Conservation (phyloP, 2,888 invertebrate genomes). For the Orthosia gracilis region DNA sequence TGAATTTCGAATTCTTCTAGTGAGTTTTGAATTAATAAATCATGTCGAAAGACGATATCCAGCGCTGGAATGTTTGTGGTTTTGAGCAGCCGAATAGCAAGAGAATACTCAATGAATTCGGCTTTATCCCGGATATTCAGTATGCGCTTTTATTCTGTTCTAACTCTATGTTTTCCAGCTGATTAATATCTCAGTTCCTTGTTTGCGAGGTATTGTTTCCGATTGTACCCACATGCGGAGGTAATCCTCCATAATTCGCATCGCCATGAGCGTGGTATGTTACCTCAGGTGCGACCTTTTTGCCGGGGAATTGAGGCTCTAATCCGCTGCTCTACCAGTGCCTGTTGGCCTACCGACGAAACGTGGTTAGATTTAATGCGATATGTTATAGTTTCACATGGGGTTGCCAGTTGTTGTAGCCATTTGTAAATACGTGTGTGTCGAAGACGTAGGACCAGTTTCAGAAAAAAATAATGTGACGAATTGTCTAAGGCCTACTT, state of each 20-base stretch:
- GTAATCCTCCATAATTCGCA: conserved; percentile 39
- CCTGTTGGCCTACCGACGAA: conserved; percentile 33
- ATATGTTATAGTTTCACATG: conserved; percentile 31
- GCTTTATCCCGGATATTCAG: conserved; percentile 55
- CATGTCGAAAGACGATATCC: conserved; percentile 58
- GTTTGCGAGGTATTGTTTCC: conserved; percentile 38
- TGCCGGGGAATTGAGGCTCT: conserved; percentile 31
- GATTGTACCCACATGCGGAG: conserved; percentile 9
- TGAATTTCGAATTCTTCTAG: conserved; percentile 53
- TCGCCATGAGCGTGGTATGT: conserved; percentile 31
- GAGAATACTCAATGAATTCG: conserved; percentile 65
- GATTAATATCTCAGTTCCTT: conserved; percentile 56
- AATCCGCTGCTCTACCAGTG: conserved; percentile 41
- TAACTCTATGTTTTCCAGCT: conserved; percentile 37
- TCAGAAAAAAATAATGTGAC: not conserved
- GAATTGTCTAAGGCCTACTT: not conserved
- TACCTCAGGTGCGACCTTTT: conserved; percentile 58
- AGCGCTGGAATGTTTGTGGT: conserved; percentile 62
- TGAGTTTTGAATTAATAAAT: conserved; percentile 63
- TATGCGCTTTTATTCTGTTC: conserved; percentile 58
- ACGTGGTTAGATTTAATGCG: conserved; percentile 50
- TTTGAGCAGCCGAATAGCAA: conserved; percentile 44
- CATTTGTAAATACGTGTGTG: not conserved
- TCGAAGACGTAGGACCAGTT: not conserved
- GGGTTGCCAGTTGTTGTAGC: not conserved